Evolutionary conservation across 2,113 vertebrate genomes (phyloP), one percentile per base, ranked within the genome.

Genomic region (Bostrychus sinensis): DNA sequence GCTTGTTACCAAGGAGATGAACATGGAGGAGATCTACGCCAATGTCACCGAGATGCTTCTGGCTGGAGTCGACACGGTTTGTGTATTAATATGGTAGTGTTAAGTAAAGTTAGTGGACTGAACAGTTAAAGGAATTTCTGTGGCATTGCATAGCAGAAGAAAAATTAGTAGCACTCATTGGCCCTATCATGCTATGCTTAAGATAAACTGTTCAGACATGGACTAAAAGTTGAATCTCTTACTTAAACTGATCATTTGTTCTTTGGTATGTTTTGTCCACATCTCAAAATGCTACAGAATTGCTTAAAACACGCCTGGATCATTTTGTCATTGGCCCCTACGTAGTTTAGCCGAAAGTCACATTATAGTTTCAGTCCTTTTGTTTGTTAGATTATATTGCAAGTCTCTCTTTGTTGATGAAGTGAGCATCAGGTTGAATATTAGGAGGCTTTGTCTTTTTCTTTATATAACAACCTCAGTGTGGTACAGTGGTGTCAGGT

Each of bases 31-130:
- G 71, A 94, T 98, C 81, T 96, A 96, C 0, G 96, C 96, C 77
- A 98, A 96, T 39, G 86, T 94, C 81, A 96, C 96, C 0, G 96
- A 98, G 89, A 95, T 98, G 95, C 93, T 98, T 7, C 90, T 98
- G 84, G 96, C 96, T 0, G 95, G 96, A 1, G 95, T 98, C 0
- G 95, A 98, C 85, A 97, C 95, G 77, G 95, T 96, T 88, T 72
- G 54, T 70, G 46, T 73, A 12, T 25, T 55, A 11, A 30, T 23
- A 16, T 16, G 22, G 45, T 23, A 5, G 43, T 46, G 39, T 42
- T n/a, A 17, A 20, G 19, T 20, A 22, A 22, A n/a, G n/a, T n/a
- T n/a, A n/a, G n/a, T n/a, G n/a, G n/a, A n/a, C n/a, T n/a, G n/a
- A n/a, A n/a, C n/a, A n/a, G n/a, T n/a, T n/a, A n/a, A n/a, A n/a